Evolutionary conservation across 2,113 vertebrate genomes (phyloP).

Genomic region (Rhinopomastus cyanomelas): DNA sequence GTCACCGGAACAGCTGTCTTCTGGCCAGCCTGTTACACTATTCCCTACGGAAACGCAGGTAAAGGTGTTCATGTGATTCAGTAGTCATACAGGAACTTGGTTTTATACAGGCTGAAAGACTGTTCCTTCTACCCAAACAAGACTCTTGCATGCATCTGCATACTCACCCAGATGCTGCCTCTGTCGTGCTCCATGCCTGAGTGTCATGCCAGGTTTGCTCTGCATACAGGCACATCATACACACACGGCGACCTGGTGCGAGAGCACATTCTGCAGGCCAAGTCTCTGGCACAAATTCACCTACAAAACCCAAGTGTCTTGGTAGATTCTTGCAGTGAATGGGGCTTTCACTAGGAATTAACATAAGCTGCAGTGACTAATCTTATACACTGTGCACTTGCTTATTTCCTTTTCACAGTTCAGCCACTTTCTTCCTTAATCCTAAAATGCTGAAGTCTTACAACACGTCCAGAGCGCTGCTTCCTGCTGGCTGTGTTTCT

Average conservation of each 20-base stretch:
- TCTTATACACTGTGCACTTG: constrained; percentile 30
- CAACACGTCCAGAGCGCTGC: constrained; percentile 61
- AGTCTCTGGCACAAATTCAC: constrained; percentile 29
- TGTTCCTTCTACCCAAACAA: constrained; percentile 6
- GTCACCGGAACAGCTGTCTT: background rate
- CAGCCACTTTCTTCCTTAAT: constrained; percentile 39
- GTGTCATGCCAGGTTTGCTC: background rate
- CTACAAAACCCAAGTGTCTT: constrained; percentile 40
- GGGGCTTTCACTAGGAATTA: constrained; percentile 64
- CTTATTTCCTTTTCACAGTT: constrained; percentile 62
- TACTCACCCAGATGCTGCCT: constrained; percentile 29
- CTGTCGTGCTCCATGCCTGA: constrained; percentile 45
- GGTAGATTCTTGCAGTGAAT: constrained; percentile 42
- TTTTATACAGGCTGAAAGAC: constrained; percentile 5
- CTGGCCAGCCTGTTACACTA: background rate
- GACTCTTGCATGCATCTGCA: constrained; percentile 30
- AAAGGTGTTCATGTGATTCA: background rate
- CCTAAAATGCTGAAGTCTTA: constrained; percentile 40
- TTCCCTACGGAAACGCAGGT: background rate
- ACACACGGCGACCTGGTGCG: constrained; percentile 23
- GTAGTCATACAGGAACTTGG: background rate
- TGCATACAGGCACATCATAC: constrained; percentile 59
- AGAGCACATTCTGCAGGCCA: constrained; percentile 43
- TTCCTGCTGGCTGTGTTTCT: constrained; percentile 40
- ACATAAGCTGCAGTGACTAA: constrained; percentile 38